Evolutionary conservation across 2,113 vertebrate species (phyloP).

Genomic region (Thamnophis sirtalis): DNA sequence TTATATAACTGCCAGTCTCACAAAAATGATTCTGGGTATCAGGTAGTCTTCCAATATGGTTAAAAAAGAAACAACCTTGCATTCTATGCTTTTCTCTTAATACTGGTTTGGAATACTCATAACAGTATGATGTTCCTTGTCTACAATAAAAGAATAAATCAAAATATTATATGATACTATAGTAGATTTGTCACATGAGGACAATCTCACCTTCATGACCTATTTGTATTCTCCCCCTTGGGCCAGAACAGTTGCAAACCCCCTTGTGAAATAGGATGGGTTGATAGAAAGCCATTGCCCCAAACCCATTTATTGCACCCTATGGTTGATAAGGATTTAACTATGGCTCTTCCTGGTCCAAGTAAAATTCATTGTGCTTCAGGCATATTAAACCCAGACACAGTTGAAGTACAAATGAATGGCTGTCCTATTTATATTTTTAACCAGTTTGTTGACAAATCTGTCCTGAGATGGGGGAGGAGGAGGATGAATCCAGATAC

Average conservation of each 20-base stretch:
- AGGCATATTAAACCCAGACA: background rate
- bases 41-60: background rate
- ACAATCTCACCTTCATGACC: background rate
- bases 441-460: background rate
- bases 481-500: background rate
- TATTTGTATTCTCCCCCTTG: background rate
- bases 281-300: background rate
- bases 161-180: background rate
- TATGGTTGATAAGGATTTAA: background rate
- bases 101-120: background rate
- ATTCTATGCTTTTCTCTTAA: background rate
- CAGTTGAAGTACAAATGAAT: background rate
- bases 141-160: background rate
- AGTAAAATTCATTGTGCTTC: background rate
- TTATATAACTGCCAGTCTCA: background rate
- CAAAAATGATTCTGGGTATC: background rate
- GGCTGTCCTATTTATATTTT: background rate
- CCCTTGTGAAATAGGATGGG: background rate
- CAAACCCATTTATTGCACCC: background rate
- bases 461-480: background rate
- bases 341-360: background rate
- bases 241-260: background rate
- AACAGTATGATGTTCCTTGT: background rate
- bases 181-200: background rate
- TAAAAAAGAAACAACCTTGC: background rate